Conservation (phyloP, 2,113 vertebrate species). For the Pithys albifrons region DNA sequence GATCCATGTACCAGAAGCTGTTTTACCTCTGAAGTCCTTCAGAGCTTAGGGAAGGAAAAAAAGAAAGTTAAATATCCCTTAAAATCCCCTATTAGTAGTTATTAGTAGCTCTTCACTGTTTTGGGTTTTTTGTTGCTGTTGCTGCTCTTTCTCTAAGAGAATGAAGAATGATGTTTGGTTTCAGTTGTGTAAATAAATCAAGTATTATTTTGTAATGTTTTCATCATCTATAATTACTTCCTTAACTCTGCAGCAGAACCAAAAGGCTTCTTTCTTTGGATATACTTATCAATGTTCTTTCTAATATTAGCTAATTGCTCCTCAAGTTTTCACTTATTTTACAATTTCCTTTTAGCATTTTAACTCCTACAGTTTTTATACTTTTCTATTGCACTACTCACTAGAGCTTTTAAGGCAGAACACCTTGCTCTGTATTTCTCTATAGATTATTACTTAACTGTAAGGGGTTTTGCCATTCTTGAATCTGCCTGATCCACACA, state of each 20-base stretch:
- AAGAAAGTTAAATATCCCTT: too few species aligned
- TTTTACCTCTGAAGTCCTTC: not conserved
- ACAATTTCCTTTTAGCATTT: not conserved
- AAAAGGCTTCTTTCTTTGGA: not conserved
- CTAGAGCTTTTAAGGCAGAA: not conserved
- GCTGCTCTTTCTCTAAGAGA: not conserved
- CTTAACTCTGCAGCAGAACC: not conserved
- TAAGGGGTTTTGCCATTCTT: not conserved
- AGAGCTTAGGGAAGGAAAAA: not conserved
- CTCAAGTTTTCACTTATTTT: not conserved
- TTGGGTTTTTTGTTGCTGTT: not conserved
- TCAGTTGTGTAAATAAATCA: not conserved
- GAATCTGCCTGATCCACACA: not conserved
- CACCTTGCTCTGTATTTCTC: not conserved
- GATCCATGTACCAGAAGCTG: not conserved
- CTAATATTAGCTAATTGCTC: not conserved
- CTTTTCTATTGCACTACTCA: not conserved
- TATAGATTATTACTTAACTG: not conserved
- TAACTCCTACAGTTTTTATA: not conserved
- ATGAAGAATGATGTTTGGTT: not conserved
- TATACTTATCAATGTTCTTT: not conserved
- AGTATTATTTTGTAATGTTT: not conserved
- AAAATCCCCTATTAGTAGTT: not conserved
- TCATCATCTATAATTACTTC: not conserved
- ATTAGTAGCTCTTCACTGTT: not conserved